A percentile compares a stretch with the other conserved stretches of the same genome.
Evolutionary conservation across 2,113 vertebrate species (phyloP).

Genomic region (Scomber japonicus): DNA sequence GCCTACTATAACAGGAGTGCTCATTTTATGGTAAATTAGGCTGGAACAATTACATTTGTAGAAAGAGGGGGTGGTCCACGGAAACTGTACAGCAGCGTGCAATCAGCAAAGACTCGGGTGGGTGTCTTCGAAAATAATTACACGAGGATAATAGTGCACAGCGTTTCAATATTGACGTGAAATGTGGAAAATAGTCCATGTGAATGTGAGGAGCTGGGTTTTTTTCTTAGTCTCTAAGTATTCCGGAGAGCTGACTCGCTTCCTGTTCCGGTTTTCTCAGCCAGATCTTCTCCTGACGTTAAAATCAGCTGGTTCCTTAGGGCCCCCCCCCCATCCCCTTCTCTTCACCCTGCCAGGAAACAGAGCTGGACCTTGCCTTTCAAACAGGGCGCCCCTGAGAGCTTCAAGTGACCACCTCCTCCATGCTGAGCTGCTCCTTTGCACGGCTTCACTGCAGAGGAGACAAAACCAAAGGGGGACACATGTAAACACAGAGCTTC

Average conservation of each 20-base stretch:
- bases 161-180: conserved; percentile 27
- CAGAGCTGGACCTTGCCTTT: conserved; percentile 38
- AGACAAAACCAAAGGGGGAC: conserved; percentile 39
- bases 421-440: conserved; percentile 48
- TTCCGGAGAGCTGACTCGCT: conserved; percentile 47
- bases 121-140: conserved; percentile 51
- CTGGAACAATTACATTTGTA: conserved; percentile 65
- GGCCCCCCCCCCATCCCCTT: neutral
- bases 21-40: conserved; percentile 73
- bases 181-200: conserved; percentile 26
- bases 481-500: conserved; percentile 3
- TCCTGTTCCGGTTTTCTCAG: conserved; percentile 16
- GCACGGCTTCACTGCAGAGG: conserved; percentile 58
- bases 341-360: conserved; percentile 14
- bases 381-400: conserved; percentile 11
- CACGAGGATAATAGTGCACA: neutral
- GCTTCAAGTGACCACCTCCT: conserved; percentile 54
- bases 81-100: conserved; percentile 13
- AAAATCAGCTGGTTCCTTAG: conserved; percentile 38
- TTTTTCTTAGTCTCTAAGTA: conserved; percentile 22
- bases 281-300: conserved; percentile 17
- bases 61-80: conserved; percentile 38
- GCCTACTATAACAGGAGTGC: conserved; percentile 56
- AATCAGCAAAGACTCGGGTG: conserved; percentile 41
- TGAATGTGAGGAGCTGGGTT: neutral